phyloP scores from a whole-genome alignment of 1,140 invertebrate species.

The Bombus vancouverensis region DNA sequence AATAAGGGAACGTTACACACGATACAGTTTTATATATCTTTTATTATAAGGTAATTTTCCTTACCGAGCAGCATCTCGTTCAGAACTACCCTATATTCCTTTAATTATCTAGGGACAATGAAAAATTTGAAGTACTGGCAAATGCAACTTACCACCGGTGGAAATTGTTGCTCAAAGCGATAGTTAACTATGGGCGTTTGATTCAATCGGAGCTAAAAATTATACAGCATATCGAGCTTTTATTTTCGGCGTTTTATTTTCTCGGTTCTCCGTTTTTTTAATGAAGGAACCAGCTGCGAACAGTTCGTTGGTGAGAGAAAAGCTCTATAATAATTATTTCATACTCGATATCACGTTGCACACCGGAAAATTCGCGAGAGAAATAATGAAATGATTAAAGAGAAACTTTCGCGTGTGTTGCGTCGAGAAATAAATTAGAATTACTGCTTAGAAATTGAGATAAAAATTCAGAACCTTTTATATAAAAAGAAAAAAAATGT shows the following conservation, averaged over 20 bases:
- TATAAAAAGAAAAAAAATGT: neutral
- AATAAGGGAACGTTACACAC: neutral
- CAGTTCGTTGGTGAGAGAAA: neutral
- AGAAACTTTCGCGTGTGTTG: neutral
- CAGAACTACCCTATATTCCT: neutral
- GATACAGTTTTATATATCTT: no score
- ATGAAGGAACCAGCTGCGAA: neutral
- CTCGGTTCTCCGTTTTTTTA: neutral
- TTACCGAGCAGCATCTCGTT: neutral
- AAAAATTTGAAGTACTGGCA: neutral
- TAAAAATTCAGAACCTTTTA: neutral
- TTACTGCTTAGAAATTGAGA: neutral
- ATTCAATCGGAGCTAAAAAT: neutral
- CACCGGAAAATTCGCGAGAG: neutral
- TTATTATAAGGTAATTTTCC: no score
- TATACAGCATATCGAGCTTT: neutral
- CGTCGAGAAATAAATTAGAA: no score
- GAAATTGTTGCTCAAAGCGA: neutral
- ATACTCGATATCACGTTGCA: neutral
- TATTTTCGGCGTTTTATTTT: neutral
- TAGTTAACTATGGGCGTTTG: neutral
- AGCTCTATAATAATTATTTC: constrained; percentile 3
- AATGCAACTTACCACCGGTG: neutral
- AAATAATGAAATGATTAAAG: neutral
- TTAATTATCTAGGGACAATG: neutral